Percentiles rank a stretch among this genome's conserved stretches.
Evolutionary conservation across 2,797 vertebrate genomes (phyloP).

Genomic region (Coregonus sp.): DNA sequence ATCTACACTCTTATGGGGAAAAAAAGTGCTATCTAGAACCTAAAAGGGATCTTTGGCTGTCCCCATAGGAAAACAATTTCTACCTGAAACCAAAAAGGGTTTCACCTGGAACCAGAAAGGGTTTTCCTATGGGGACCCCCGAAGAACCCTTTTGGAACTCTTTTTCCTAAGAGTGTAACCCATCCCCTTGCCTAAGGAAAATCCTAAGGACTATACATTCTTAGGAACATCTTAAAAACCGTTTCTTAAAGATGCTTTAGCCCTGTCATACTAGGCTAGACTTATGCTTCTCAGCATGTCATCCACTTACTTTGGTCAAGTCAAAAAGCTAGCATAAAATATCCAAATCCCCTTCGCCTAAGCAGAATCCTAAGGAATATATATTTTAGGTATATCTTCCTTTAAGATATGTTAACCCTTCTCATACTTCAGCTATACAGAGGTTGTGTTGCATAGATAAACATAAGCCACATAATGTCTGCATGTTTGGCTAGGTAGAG

Average conservation of each 20-base stretch:
- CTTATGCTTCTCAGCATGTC: not conserved
- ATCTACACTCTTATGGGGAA: not conserved
- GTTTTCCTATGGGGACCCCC: no score
- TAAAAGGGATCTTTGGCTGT: no score
- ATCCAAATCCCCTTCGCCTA: not conserved
- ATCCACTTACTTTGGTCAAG: not conserved
- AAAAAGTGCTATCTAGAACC: no score
- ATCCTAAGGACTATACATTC: not conserved
- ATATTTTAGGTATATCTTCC: not conserved
- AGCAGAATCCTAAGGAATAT: not conserved
- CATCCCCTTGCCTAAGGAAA: not conserved
- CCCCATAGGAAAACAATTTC: no score
- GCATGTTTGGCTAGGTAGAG: not conserved
- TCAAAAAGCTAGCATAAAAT: not conserved
- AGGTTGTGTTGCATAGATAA: not conserved
- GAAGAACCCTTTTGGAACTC: no score
- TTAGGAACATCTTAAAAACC: not conserved
- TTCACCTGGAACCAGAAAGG: no score
- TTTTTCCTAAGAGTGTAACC: no score
- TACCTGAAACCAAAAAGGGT: no score
- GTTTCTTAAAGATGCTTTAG: not conserved
- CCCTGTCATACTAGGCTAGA: not conserved
- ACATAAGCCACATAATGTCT: not conserved
- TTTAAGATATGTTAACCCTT: not conserved
- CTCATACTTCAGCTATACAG: not conserved